Evolutionary conservation across 2,797 vertebrate species (phyloP).

Genomic region (Manis crassicaudata): DNA sequence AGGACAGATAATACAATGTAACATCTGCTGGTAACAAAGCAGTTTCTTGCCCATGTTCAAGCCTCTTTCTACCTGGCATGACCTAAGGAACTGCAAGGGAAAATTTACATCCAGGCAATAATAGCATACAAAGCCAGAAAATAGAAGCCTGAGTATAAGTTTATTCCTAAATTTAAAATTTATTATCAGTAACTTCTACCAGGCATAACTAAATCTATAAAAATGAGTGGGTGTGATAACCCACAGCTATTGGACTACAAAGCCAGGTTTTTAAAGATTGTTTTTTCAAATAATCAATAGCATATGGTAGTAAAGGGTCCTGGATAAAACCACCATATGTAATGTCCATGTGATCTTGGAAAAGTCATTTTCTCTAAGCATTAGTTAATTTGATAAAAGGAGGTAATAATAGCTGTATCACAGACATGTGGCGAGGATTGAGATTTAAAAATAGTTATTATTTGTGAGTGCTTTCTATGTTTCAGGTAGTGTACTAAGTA

Average conservation of each 20-base stretch:
- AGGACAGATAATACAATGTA: neutral
- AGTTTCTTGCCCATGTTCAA: conserved; percentile 15
- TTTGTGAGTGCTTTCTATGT: neutral
- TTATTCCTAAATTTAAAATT: conserved; percentile 38
- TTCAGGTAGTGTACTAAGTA: neutral
- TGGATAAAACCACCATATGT: neutral
- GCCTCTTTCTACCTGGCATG: neutral
- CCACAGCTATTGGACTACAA: neutral
- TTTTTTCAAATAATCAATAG: neutral
- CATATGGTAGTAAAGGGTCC: neutral
- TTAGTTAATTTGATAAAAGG: neutral
- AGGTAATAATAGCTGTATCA: neutral
- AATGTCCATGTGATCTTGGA: neutral
- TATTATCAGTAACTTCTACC: neutral
- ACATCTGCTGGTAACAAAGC: neutral
- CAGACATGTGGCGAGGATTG: neutral
- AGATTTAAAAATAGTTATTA: neutral
- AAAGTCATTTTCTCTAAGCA: neutral
- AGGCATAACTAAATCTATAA: neutral
- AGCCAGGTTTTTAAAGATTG: neutral
- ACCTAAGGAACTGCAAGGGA: neutral
- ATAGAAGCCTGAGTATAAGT: neutral
- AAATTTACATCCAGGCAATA: neutral
- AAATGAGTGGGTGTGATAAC: neutral
- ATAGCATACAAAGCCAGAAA: neutral